Evolutionary conservation across 2,113 vertebrate genomes (phyloP), one percentile per base, ranked within the genome.

Genomic region (zebrafish (Danio rerio)): DNA sequence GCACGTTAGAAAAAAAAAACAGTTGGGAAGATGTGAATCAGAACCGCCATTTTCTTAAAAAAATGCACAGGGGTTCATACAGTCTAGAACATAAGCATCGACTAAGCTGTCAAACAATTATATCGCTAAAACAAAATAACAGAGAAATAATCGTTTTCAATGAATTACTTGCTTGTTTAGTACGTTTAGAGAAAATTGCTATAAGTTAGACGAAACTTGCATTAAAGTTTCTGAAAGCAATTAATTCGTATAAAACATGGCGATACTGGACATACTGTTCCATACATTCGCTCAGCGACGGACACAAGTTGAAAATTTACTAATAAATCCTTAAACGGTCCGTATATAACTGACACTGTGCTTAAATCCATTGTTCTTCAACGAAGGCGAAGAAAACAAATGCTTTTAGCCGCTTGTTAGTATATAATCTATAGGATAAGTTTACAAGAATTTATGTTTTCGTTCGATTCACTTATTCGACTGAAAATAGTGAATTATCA

Each of bases 191-290:
- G 11, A 16, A 58, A 13, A 45, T 61, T 63, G 62, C 45, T 79
- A 15, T 31, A 31, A 31, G 31, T 31, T 20, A 16, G 1, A 18
- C 47, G 6, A 18, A 82, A 83, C 68, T 16, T 75, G 45, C 9
- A 31, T 16, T 42, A 50, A 76, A 73, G 18, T 31, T 56, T 68
- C 42, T 21, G 5, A 11, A 12, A 56, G 78, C 16, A 63, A 58
- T 71, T 68, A 40, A 78, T 78, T 85, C 78, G 84, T 71, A 70
- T 87, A 31, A 88, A 93, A 93, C 88, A 93, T 93, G 92, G 93
- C 92, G 92, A 84, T 86, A 81, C 62, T 5, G 81, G 81, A 65
- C 13, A 65, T 3, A 78, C 61, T 83, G 59, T 55, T 85, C 81
- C 86, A 91, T 90, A 88, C 88, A 73, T 90, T 89, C 78, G 9